These are phyloP conservation scores for Eublepharis macularius DNA, from an alignment of 2,113 vertebrate species.

Conservation along the genomic window DNA sequence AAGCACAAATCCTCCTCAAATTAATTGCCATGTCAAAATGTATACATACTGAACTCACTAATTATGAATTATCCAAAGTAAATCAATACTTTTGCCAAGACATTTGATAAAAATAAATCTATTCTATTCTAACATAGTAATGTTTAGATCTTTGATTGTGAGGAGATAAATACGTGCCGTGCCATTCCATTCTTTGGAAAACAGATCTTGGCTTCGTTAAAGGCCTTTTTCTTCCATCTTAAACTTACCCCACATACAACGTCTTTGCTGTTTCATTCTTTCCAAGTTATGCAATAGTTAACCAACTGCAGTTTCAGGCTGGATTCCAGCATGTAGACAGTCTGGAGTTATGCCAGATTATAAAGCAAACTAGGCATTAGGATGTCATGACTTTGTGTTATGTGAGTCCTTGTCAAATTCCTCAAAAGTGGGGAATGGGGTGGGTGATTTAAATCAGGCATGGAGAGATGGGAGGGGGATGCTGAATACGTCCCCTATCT, in stretches of 20 bases:
- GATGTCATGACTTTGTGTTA: not conserved
- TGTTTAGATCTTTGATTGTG: not conserved
- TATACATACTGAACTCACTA: not conserved
- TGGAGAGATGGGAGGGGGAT: not conserved
- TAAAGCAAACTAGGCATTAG: not conserved
- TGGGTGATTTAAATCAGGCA: not conserved
- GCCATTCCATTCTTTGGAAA: conserved; percentile 9
- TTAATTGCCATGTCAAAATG: not conserved
- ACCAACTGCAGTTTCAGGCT: fast-evolving
- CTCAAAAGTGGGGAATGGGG: not conserved
- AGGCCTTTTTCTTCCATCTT: not conserved
- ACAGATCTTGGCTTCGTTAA: not conserved
- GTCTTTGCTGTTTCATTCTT: not conserved
- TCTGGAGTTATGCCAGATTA: not conserved
- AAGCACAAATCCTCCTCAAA: not conserved
- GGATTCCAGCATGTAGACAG: not conserved
- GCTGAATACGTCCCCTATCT: not conserved
- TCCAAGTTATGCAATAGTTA: not conserved
- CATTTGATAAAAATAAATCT: not conserved
- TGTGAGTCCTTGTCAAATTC: not conserved
- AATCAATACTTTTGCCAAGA: not conserved
- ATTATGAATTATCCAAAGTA: not conserved
- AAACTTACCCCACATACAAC: not conserved
- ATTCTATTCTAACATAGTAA: not conserved
- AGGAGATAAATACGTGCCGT: not conserved